Percentiles rank a stretch among this genome's conserved stretches.
phyloP scores from a whole-genome alignment of 2,113 vertebrate genomes.

The Entomyzon cyanotis region DNA sequence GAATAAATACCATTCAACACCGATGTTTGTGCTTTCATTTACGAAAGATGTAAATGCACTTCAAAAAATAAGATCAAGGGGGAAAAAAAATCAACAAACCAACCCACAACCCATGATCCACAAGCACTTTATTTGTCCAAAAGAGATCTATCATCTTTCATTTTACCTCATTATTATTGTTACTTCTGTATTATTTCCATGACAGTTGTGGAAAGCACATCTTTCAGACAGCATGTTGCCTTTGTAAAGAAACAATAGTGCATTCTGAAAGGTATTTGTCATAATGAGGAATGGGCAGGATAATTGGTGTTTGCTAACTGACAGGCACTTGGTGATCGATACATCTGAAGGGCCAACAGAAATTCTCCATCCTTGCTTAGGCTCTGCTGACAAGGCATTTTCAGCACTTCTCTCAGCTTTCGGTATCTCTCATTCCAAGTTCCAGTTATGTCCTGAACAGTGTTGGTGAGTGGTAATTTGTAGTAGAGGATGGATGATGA shows the following conservation, averaged over 20 bases:
- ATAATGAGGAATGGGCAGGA: slow-evolving; percentile 64
- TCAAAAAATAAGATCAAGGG: neutral
- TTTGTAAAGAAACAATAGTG: slow-evolving; percentile 33
- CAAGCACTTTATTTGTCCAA: neutral
- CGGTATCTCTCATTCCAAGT: slow-evolving; percentile 39
- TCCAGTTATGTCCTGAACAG: neutral
- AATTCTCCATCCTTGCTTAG: slow-evolving; percentile 59
- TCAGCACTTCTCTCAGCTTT: slow-evolving; percentile 55
- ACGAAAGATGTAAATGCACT: neutral
- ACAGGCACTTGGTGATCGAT: slow-evolving; percentile 57
- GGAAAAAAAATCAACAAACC: neutral
- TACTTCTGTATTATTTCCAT: neutral
- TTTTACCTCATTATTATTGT: slow-evolving; percentile 20
- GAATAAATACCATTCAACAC: neutral
- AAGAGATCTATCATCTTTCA: slow-evolving; percentile 2
- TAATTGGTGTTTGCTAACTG: slow-evolving; percentile 72
- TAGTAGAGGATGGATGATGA: slow-evolving; percentile 14
- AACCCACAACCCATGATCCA: neutral
- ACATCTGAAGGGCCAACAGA: slow-evolving; percentile 46
- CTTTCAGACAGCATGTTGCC: slow-evolving; percentile 42
- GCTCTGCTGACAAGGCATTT: slow-evolving; percentile 68
- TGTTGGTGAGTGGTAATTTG: slow-evolving; percentile 24
- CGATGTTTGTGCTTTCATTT: slow-evolving; percentile 21
- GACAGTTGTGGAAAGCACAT: slow-evolving; percentile 31
- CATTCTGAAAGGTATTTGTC: slow-evolving; percentile 61